Evolutionary conservation across 2,888 invertebrate genomes (phyloP).

Genomic region (Leucophenga maculata): DNA sequence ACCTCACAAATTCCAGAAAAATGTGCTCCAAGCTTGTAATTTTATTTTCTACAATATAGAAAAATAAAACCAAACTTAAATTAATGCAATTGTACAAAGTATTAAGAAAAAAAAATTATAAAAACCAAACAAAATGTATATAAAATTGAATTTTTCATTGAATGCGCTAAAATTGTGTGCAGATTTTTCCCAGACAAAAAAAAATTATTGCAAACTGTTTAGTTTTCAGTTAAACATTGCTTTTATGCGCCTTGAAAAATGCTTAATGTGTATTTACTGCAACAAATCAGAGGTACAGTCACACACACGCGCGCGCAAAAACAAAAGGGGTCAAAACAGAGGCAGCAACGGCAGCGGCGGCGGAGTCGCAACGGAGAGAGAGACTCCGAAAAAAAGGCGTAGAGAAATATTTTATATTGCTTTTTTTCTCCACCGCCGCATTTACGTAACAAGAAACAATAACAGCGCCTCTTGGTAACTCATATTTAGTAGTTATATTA

Average conservation of each 20-base stretch:
- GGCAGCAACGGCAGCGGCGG: conserved; percentile 35
- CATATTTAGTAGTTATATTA: neutral
- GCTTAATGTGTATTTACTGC: conserved; percentile 15
- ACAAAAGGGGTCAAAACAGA: conserved; percentile 49
- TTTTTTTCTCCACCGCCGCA: conserved; percentile 51
- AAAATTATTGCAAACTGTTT: neutral
- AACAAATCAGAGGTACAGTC: conserved; percentile 60
- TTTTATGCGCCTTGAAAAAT: conserved; percentile 26
- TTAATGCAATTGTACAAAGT: conserved; percentile 14
- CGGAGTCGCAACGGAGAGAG: conserved; percentile 35
- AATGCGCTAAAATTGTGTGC: neutral
- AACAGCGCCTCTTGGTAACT: conserved; percentile 5
- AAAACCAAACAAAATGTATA: neutral
- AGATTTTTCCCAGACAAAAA: neutral
- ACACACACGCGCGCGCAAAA: conserved; percentile 58
- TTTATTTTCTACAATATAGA: neutral
- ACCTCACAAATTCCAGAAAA: conserved; percentile 53
- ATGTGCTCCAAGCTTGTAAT: conserved; percentile 52
- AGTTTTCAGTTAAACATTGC: neutral
- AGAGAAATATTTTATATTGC: conserved; percentile 31
- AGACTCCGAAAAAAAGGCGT: conserved; percentile 32
- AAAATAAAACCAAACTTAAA: conserved; percentile 26
- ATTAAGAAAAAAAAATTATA: neutral
- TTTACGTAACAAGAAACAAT: conserved; percentile 59
- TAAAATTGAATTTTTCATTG: neutral